phyloP scores from a whole-genome alignment of 2,888 invertebrate species.

The Nebria salina region DNA sequence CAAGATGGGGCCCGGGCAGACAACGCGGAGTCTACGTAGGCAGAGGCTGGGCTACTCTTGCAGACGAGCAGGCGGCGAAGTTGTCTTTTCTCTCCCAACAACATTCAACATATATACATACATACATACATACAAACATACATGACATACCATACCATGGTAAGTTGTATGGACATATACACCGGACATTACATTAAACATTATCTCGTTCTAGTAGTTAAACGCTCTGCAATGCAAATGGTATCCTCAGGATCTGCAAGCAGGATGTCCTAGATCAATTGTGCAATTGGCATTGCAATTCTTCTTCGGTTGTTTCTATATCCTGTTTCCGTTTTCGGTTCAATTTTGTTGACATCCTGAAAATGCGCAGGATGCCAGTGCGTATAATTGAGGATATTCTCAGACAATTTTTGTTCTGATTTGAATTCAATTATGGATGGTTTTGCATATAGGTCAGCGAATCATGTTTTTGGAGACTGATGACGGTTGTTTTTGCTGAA shows the following conservation, averaged over 20 bases:
- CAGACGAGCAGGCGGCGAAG: constrained; percentile 38
- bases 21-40: constrained; percentile 44
- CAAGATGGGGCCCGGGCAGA: constrained; percentile 25
- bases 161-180: neutral
- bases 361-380: no score
- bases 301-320: neutral
- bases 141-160: neutral
- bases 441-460: no score
- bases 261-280: neutral
- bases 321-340: neutral
- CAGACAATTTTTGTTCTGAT: no score
- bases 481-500: no score
- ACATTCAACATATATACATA: constrained; percentile 10
- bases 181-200: neutral
- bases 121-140: neutral
- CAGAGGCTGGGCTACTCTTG: constrained; percentile 20
- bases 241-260: neutral
- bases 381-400: no score
- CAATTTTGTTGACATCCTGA: neutral
- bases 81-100: constrained; percentile 12
- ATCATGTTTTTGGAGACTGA: no score
- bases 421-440: no score
- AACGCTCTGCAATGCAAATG: neutral
- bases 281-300: neutral
- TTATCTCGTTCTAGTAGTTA: neutral